A percentile compares a stretch with the other conserved stretches of the same genome.
phyloP scores from a whole-genome alignment of 1,140 invertebrate species.

The Semibalanus balanoides region DNA sequence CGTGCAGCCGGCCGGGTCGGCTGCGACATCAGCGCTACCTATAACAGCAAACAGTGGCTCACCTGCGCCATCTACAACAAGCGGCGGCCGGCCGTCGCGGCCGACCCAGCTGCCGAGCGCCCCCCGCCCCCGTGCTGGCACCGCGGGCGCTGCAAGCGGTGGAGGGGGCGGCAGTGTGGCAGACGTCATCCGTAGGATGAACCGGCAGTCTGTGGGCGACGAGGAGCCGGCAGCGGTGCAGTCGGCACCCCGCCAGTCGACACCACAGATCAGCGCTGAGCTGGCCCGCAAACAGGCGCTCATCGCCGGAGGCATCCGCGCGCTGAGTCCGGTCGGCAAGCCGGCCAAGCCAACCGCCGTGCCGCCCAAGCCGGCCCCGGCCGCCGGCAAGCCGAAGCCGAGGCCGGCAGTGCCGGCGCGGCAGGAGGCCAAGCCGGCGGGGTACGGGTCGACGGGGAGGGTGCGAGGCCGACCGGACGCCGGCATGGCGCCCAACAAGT shows the following conservation, averaged over 20 bases:
- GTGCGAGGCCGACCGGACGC: too few relatives aligned
- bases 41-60: not conserved
- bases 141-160: too few relatives aligned
- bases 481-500: not conserved
- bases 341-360: not conserved
- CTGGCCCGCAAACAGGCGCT: not conserved
- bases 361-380: not conserved
- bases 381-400: too few relatives aligned
- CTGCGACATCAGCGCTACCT: too few relatives aligned
- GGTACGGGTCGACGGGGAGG: too few relatives aligned
- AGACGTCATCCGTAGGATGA: not conserved
- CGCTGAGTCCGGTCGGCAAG: not conserved
- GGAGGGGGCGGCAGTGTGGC: not conserved
- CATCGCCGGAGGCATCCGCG: not conserved
- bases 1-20: not conserved
- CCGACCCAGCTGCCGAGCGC: not conserved
- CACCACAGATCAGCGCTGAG: not conserved
- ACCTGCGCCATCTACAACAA: not conserved
- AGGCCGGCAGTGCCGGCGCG: too few relatives aligned
- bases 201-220: not conserved
- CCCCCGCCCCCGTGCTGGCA: not conserved
- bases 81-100: too few relatives aligned
- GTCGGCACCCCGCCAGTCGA: not conserved
- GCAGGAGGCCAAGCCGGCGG: too few relatives aligned
- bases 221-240: not conserved